These are phyloP conservation scores for Oncorhynchus keta DNA, from an alignment of 2,113 vertebrate species.

Conservation along the genomic window DNA sequence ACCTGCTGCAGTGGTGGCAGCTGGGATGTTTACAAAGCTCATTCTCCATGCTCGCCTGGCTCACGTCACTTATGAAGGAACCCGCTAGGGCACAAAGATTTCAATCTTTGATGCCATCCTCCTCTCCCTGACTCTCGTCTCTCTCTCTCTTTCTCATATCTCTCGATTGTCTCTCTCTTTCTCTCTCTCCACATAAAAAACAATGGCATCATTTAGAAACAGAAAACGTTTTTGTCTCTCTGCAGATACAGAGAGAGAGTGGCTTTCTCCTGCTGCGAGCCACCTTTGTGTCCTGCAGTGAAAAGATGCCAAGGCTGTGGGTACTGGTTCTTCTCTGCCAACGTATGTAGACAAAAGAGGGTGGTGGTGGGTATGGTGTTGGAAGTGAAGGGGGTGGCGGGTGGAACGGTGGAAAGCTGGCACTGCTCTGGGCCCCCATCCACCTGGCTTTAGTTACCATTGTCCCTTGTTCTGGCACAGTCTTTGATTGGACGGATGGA, in stretches of 20 bases:
- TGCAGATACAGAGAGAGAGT: slow-evolving; percentile 45
- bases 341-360: slow-evolving; percentile 53
- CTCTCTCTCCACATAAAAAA: no score
- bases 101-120: neutral
- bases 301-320: slow-evolving; percentile 51
- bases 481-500: slow-evolving; percentile 58
- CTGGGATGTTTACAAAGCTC: slow-evolving; percentile 25
- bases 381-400: slow-evolving; percentile 43
- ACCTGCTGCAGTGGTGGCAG: slow-evolving; percentile 7
- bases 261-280: slow-evolving; percentile 45
- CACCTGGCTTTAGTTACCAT: slow-evolving; percentile 52
- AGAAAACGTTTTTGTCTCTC: neutral
- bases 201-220: neutral
- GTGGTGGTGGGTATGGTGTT: slow-evolving; percentile 27
- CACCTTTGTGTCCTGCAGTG: slow-evolving; percentile 48
- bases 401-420: slow-evolving; percentile 54
- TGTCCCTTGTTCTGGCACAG: slow-evolving; percentile 38
- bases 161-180: neutral
- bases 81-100: neutral
- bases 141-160: neutral
- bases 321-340: slow-evolving; percentile 44
- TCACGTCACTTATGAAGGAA: neutral
- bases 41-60: slow-evolving; percentile 16
- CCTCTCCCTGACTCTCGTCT: neutral
- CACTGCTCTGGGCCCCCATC: slow-evolving; percentile 37